Evolutionary conservation across 2,797 vertebrate species (phyloP).

Genomic region (Setipinna tenuifilis): DNA sequence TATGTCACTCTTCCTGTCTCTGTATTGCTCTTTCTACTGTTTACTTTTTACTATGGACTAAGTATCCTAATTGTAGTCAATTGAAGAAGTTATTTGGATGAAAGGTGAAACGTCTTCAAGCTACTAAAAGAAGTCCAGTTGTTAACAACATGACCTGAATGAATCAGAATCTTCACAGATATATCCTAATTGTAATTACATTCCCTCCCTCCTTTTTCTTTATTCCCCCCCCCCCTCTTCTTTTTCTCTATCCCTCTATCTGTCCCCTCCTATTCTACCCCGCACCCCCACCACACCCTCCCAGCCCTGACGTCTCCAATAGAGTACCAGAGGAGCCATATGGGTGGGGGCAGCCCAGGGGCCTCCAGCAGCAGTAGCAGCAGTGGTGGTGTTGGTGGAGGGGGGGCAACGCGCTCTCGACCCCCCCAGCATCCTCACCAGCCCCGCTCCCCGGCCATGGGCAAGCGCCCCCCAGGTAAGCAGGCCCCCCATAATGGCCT

Average conservation of each 20-base stretch:
- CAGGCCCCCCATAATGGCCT: slow-evolving; percentile 65
- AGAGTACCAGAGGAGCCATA: slow-evolving; percentile 98
- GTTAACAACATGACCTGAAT: too few relatives aligned
- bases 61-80: too few relatives aligned
- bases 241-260: not conserved
- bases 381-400: slow-evolving; percentile 63
- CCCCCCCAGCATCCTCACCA: slow-evolving; percentile 96
- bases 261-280: not conserved
- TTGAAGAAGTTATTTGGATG: too few relatives aligned
- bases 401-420: slow-evolving; percentile 78
- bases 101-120: too few relatives aligned
- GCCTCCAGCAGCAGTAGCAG: slow-evolving; percentile 66
- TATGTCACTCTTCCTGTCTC: not conserved
- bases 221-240: not conserved
- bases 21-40: too few relatives aligned
- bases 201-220: not conserved
- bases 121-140: too few relatives aligned
- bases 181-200: too few relatives aligned
- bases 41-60: too few relatives aligned
- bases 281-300: slow-evolving; percentile 23
- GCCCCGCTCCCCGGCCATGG: slow-evolving; percentile 92
- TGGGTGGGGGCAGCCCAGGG: slow-evolving; percentile 72
- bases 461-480: slow-evolving; percentile 98
- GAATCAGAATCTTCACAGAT: too few relatives aligned
- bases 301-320: slow-evolving; percentile 95